Evolutionary conservation across 1,140 invertebrate genomes (phyloP).

Genomic region (Protaetia brevitarsis): DNA sequence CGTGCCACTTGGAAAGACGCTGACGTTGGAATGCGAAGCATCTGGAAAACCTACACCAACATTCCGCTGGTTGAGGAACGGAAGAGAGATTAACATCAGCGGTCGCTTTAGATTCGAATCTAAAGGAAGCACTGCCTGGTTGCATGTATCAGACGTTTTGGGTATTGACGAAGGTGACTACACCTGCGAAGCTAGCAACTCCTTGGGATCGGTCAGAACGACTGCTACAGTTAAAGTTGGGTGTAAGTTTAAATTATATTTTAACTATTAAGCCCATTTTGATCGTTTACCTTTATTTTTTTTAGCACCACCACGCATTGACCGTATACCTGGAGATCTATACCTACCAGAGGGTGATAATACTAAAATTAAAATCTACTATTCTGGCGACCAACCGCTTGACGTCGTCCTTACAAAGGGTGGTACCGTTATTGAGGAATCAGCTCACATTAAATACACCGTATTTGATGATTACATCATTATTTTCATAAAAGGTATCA

Average conservation of each 20-base stretch:
- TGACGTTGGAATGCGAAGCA: slow-evolving; percentile 83
- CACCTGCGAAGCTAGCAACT: slow-evolving; percentile 92
- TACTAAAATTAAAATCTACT: slow-evolving; percentile 91
- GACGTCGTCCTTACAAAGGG: slow-evolving; percentile 80
- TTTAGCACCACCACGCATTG: slow-evolving; percentile 86
- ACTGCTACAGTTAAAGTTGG: slow-evolving; percentile 86
- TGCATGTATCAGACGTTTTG: slow-evolving; percentile 88
- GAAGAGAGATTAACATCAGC: slow-evolving; percentile 71
- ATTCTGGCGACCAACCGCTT: slow-evolving; percentile 89
- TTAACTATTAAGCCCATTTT: too few species aligned
- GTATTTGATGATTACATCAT: slow-evolving; percentile 96
- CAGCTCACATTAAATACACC: slow-evolving; percentile 83
- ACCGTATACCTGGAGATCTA: slow-evolving; percentile 84
- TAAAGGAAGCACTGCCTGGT: slow-evolving; percentile 75
- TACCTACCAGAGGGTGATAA: slow-evolving; percentile 92
- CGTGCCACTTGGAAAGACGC: slow-evolving; percentile 81
- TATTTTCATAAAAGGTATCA: slow-evolving; percentile 86
- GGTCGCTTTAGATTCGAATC: slow-evolving; percentile 72
- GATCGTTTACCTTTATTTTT: slow-evolving; percentile 34
- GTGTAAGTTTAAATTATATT: slow-evolving; percentile 55
- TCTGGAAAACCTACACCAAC: slow-evolving; percentile 87
- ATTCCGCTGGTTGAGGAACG: slow-evolving; percentile 90
- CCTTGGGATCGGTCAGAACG: slow-evolving; percentile 83
- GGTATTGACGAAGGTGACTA: slow-evolving; percentile 94
- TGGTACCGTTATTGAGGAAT: slow-evolving; percentile 73